A percentile compares a stretch with the other conserved stretches of the same genome.
Conservation (phyloP, 1,140 invertebrate species). For the Neotoxoptera formosana region DNA sequence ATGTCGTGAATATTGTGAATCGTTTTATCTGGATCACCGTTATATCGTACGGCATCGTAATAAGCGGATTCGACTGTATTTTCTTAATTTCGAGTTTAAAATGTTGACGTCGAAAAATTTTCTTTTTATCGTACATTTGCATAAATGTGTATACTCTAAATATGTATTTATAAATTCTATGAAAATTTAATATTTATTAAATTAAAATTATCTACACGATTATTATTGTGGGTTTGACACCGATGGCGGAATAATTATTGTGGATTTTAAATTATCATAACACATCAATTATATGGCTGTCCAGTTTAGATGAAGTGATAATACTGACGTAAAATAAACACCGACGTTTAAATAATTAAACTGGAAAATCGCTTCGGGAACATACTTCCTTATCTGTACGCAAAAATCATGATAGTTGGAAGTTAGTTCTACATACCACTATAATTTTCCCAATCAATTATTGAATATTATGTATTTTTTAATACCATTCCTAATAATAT, state of each 20-base stretch:
- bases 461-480: background rate
- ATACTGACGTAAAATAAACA: background rate
- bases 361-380: background rate
- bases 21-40: too few relatives aligned
- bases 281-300: background rate
- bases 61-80: background rate
- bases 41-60: too few relatives aligned
- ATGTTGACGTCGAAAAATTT: background rate
- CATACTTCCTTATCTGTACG: background rate
- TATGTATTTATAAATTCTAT: background rate
- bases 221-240: too few relatives aligned
- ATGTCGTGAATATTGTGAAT: too few relatives aligned
- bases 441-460: too few relatives aligned
- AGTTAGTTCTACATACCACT: too few relatives aligned
- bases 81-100: background rate
- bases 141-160: background rate
- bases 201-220: too few relatives aligned
- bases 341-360: background rate
- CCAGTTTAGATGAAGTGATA: background rate
- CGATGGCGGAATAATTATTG: background rate
- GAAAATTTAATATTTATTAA: too few relatives aligned
- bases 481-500: background rate
- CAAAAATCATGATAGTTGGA: background rate
- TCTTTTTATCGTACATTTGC: background rate
- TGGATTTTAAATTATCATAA: background rate